Evolutionary conservation across 2,113 vertebrate species (phyloP).

Genomic region (Carlito syrichta): DNA sequence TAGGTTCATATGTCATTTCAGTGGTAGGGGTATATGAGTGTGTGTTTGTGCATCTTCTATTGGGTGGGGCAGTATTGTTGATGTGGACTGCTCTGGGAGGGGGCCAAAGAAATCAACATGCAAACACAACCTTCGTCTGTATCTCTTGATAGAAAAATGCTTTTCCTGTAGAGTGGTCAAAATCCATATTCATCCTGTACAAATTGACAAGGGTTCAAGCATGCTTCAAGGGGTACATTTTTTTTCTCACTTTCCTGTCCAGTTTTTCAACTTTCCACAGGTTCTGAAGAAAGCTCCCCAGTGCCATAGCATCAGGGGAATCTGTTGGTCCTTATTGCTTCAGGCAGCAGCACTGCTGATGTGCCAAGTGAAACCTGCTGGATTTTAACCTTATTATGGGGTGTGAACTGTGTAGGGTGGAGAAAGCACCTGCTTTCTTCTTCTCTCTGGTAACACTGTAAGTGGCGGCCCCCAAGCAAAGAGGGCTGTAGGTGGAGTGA

Average conservation of each 20-base stretch:
- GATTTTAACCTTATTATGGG: not conserved
- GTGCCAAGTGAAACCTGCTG: not conserved
- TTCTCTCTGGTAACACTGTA: not conserved
- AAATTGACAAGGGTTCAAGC: not conserved
- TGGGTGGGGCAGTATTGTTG: not conserved
- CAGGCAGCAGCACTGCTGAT: not conserved
- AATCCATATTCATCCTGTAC: not conserved
- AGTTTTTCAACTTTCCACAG: not conserved
- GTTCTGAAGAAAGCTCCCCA: not conserved
- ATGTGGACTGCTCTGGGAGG: not conserved
- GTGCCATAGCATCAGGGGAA: not conserved
- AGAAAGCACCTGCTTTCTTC: not conserved
- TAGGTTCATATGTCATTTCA: not conserved
- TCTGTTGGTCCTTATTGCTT: not conserved
- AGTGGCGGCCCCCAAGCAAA: not conserved
- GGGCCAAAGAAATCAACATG: not conserved
- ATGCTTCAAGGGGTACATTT: not conserved
- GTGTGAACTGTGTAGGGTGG: not conserved
- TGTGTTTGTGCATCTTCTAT: not conserved
- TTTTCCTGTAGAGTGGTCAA: not conserved
- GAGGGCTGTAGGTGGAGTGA: not conserved
- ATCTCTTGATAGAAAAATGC: not conserved
- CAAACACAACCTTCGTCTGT: not conserved
- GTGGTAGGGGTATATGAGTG: not conserved
- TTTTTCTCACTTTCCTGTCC: not conserved